Conservation (phyloP, 2,797 vertebrate species). For the Chelonia mydas region DNA sequence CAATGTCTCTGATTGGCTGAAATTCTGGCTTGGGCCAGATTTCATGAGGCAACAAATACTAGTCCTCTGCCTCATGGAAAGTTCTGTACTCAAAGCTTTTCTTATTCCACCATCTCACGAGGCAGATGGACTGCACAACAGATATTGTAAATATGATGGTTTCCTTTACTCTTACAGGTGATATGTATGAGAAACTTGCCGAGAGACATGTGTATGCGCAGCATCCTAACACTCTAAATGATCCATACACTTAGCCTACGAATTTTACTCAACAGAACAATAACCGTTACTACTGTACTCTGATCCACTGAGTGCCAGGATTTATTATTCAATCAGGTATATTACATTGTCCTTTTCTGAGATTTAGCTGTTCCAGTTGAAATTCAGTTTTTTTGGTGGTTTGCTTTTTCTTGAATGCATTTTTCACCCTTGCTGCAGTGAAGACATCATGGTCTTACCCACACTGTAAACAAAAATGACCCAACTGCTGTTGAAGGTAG, state of each 20-base stretch:
- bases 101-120: not conserved
- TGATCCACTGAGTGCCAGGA: conserved; percentile 50
- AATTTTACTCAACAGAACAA: conserved; percentile 58
- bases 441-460: conserved; percentile 53
- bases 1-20: not conserved
- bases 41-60: conserved; percentile 12
- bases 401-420: conserved; percentile 33
- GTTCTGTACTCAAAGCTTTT: conserved; percentile 26
- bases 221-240: conserved; percentile 52
- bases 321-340: conserved; percentile 44
- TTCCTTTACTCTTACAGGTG: conserved; percentile 6
- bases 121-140: conserved; percentile 32
- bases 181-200: not conserved
- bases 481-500: conserved; percentile 54
- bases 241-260: conserved; percentile 40
- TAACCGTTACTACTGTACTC: conserved; percentile 64
- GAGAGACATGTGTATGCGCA: conserved; percentile 19
- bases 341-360: conserved; percentile 32
- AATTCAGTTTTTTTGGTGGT: conserved; percentile 49
- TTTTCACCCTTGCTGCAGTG: conserved; percentile 5
- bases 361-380: conserved; percentile 51
- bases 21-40: not conserved
- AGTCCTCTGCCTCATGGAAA: not conserved
- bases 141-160: conserved; percentile 39
- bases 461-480: conserved; percentile 61